A percentile compares a stretch with the other conserved stretches of the same genome.
These are phyloP conservation scores for Apoderus coryli DNA, from an alignment of 2,888 invertebrate species.

Conservation along the genomic window DNA sequence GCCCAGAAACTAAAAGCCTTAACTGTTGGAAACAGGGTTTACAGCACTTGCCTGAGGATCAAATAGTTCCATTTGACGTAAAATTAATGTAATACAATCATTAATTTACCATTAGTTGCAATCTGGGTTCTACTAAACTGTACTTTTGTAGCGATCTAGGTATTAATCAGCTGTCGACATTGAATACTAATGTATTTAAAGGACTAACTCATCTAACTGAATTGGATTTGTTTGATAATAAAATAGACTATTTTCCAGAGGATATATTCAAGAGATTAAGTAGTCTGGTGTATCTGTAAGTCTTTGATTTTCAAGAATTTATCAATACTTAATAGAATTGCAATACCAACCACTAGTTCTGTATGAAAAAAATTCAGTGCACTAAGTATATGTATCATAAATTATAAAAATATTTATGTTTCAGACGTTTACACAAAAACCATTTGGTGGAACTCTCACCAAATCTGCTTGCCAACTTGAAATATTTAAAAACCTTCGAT, in stretches of 20 bases:
- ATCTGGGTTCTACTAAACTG: background rate
- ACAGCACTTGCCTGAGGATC: constrained; percentile 41
- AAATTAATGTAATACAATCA: constrained; percentile 48
- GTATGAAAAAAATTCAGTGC: constrained; percentile 3
- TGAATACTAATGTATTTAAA: constrained; percentile 55
- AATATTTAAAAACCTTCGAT: constrained; percentile 51
- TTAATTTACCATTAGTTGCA: too few species aligned
- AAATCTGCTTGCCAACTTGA: constrained; percentile 41
- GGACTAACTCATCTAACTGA: constrained; percentile 48
- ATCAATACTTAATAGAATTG: too few species aligned
- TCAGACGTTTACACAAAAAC: constrained; percentile 51
- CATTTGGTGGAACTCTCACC: constrained; percentile 45
- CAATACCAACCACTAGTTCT: background rate
- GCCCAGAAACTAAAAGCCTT: constrained; percentile 45
- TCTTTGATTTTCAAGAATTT: constrained; percentile 20
- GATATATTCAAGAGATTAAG: constrained; percentile 48
- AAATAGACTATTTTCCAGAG: constrained; percentile 48
- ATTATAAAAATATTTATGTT: too few species aligned
- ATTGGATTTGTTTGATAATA: constrained; percentile 60
- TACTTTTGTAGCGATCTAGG: constrained; percentile 50
- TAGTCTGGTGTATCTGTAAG: constrained; percentile 50
- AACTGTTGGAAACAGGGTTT: constrained; percentile 55
- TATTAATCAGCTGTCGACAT: constrained; percentile 49
- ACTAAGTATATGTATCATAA: constrained; percentile 12
- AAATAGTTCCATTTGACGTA: constrained; percentile 49